Percentiles rank a stretch among this genome's conserved stretches.
phyloP scores from a whole-genome alignment of 1,140 invertebrate species.

The Zaprionus davidi region DNA sequence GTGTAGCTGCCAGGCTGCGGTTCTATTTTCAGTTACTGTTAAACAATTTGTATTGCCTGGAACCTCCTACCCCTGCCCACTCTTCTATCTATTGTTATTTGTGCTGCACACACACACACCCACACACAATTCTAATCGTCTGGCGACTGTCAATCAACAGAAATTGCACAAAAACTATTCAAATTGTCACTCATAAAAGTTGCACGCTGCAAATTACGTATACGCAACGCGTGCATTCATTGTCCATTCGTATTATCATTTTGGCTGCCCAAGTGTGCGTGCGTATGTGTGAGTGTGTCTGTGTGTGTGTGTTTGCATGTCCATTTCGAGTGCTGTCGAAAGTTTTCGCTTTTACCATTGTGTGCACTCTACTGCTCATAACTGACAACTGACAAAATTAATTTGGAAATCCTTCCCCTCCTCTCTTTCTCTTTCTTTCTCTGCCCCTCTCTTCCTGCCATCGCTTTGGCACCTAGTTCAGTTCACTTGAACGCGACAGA shows the following conservation, averaged over 20 bases:
- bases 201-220: slow-evolving; percentile 70
- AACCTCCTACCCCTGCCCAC: not conserved
- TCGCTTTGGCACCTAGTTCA: slow-evolving; percentile 7
- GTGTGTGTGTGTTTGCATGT: slow-evolving; percentile 40
- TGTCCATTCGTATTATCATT: slow-evolving; percentile 54
- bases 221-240: slow-evolving; percentile 70
- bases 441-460: not conserved
- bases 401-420: slow-evolving; percentile 38
- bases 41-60: not conserved
- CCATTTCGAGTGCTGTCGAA: slow-evolving; percentile 66
- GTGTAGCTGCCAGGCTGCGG: not conserved
- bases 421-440: not conserved
- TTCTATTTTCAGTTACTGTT: not conserved
- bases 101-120: not conserved
- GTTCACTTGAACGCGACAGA: slow-evolving; percentile 22
- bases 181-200: slow-evolving; percentile 81
- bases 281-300: slow-evolving; percentile 48
- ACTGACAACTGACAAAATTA: slow-evolving; percentile 79
- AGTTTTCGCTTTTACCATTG: slow-evolving; percentile 39
- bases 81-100: not conserved
- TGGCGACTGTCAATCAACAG: not conserved
- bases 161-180: slow-evolving; percentile 51
- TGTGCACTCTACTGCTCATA: slow-evolving; percentile 53
- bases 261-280: slow-evolving; percentile 45
- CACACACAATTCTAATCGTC: not conserved